phyloP scores from a whole-genome alignment of 2,888 invertebrate species.

The Helobdella robusta region DNA sequence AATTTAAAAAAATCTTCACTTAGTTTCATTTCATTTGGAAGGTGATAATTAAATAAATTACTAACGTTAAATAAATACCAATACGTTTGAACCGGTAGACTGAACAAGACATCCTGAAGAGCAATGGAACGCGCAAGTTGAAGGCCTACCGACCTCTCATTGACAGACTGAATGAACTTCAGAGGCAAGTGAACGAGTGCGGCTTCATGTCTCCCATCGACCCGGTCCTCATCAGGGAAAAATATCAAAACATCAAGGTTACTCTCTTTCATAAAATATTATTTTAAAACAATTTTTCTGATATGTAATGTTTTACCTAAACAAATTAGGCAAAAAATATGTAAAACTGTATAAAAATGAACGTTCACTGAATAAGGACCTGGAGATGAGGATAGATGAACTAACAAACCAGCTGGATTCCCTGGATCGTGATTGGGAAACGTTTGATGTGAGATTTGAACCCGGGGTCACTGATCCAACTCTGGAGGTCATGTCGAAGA shows the following conservation, averaged over 20 bases:
- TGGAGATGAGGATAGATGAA: not conserved
- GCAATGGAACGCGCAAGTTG: not conserved
- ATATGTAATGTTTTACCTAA: not conserved
- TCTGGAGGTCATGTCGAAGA: not conserved
- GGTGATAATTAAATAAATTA: no score
- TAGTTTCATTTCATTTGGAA: no score
- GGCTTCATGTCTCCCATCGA: slow-evolving; percentile 10
- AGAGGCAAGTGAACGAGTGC: not conserved
- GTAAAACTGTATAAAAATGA: not conserved
- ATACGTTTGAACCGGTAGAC: no score
- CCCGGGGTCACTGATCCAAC: slow-evolving; percentile 4
- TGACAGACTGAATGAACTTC: not conserved
- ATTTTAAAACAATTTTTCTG: not conserved
- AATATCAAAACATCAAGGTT: not conserved
- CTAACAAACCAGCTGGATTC: not conserved
- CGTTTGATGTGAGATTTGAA: not conserved
- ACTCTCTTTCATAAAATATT: not conserved
- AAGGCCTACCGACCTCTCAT: not conserved
- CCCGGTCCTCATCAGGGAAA: not conserved
- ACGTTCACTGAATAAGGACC: no score
- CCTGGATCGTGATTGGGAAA: not conserved
- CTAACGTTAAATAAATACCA: no score
- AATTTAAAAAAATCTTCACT: no score
- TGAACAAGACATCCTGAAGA: no score
- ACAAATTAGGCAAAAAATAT: not conserved